Evolutionary conservation across 2,113 vertebrate species (phyloP).

Genomic region (Pluvialis apricaria): DNA sequence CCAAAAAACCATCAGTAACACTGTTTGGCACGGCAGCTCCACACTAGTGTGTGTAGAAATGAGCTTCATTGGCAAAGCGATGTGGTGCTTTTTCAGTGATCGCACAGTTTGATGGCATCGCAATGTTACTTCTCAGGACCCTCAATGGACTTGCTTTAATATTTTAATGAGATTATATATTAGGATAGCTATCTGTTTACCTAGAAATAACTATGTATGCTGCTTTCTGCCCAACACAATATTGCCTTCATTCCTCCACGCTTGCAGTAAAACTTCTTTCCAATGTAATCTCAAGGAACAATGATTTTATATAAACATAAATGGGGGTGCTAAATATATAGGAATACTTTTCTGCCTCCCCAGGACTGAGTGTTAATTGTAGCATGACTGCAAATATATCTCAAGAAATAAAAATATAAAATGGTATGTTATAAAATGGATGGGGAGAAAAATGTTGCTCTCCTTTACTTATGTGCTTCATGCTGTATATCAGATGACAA

Average conservation of each 20-base stretch:
- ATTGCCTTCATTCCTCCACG: neutral
- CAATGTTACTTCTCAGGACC: neutral
- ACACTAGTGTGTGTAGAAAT: neutral
- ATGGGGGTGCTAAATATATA: neutral
- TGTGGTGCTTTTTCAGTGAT: neutral
- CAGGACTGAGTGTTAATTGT: neutral
- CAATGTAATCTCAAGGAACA: slow-evolving; percentile 12
- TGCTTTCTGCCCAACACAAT: neutral
- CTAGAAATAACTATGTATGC: neutral
- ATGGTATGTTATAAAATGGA: neutral
- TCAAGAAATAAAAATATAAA: neutral
- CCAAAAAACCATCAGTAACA: neutral
- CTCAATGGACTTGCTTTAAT: neutral
- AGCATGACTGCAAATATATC: neutral
- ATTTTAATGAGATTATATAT: neutral
- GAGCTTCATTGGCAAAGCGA: neutral
- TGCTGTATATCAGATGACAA: neutral
- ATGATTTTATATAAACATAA: slow-evolving; percentile 29
- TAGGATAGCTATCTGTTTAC: neutral
- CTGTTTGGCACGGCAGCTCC: neutral
- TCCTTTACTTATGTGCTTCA: neutral
- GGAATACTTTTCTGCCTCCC: neutral
- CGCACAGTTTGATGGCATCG: neutral
- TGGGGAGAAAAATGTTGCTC: neutral
- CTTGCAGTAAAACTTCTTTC: neutral